These are phyloP conservation scores for Lepus oiostolus DNA, from an alignment of 2,797 vertebrate species.

Conservation along the genomic window DNA sequence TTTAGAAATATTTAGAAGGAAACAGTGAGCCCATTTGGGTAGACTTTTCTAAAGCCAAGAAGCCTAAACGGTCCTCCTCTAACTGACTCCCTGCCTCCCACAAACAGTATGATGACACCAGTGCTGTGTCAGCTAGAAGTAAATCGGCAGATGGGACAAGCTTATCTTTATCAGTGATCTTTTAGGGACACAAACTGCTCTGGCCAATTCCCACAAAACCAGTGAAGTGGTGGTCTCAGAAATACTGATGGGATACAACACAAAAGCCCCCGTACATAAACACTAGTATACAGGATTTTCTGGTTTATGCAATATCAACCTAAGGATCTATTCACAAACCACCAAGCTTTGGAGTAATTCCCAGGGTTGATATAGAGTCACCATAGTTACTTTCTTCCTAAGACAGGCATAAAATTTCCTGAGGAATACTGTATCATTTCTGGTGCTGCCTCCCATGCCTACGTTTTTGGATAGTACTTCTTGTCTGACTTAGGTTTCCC, in stretches of 20 bases:
- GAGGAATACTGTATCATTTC: conserved; percentile 22
- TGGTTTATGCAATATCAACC: neutral
- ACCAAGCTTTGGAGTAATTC: neutral
- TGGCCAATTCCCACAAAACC: neutral
- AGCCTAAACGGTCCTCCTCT: neutral
- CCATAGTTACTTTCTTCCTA: neutral
- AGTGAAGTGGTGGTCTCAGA: neutral
- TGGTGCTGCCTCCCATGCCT: neutral
- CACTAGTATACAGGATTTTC: neutral
- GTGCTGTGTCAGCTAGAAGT: neutral
- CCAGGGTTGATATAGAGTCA: neutral
- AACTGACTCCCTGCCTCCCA: neutral
- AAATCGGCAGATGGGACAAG: neutral
- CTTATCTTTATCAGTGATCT: neutral
- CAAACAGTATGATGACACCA: neutral
- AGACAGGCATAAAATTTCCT: neutral
- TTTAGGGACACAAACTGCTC: neutral
- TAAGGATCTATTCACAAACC: conserved; percentile 34
- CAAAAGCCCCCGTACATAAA: neutral
- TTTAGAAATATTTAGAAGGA: neutral
- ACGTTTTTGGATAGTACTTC: neutral
- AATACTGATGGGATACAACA: neutral
- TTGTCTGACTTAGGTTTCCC: conserved; percentile 33
- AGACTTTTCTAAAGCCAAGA: neutral
- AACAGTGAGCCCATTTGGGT: neutral